These are phyloP conservation scores for Micromussa lordhowensis DNA, from an alignment of 92 coral and sea anemone species.

Conservation along the genomic window DNA sequence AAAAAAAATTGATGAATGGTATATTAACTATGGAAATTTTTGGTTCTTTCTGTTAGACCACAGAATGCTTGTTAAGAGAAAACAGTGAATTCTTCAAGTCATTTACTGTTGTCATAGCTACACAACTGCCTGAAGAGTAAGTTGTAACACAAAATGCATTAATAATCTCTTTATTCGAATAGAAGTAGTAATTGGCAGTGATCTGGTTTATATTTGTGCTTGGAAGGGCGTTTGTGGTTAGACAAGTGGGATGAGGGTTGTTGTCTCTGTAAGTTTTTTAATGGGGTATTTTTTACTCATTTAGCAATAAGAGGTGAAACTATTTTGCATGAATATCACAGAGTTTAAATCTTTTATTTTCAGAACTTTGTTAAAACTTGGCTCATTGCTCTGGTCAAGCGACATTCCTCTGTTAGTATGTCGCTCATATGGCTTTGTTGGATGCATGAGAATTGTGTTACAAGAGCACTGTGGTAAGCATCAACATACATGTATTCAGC, in stretches of 20 bases:
- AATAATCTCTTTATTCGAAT: too few relatives aligned
- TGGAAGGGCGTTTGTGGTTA: too few relatives aligned
- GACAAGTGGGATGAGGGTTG: too few relatives aligned
- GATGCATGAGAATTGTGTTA: slow-evolving; percentile 90
- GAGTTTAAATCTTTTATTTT: not conserved
- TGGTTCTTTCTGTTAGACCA: slow-evolving; percentile 56
- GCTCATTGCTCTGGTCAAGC: slow-evolving; percentile 77
- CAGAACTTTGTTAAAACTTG: slow-evolving; percentile 85
- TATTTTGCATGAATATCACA: not conserved
- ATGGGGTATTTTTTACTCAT: too few relatives aligned
- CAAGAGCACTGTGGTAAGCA: slow-evolving; percentile 89
- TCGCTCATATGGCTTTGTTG: slow-evolving; percentile 95
- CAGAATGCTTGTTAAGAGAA: slow-evolving; percentile 74
- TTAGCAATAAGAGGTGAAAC: too few relatives aligned
- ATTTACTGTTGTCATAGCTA: slow-evolving; percentile 92
- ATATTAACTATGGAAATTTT: not conserved
- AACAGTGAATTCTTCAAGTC: slow-evolving; percentile 89
- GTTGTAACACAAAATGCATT: slow-evolving; percentile 19
- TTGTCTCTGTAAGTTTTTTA: too few relatives aligned
- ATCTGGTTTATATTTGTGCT: too few relatives aligned
- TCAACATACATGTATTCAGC: not conserved
- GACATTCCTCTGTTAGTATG: slow-evolving; percentile 91
- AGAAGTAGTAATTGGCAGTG: too few relatives aligned
- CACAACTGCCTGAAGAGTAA: slow-evolving; percentile 90
- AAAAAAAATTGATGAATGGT: not conserved